Base-by-base conservation (phyloP, 1,140 invertebrate species). In the Diorhabda carinulata region DNA sequence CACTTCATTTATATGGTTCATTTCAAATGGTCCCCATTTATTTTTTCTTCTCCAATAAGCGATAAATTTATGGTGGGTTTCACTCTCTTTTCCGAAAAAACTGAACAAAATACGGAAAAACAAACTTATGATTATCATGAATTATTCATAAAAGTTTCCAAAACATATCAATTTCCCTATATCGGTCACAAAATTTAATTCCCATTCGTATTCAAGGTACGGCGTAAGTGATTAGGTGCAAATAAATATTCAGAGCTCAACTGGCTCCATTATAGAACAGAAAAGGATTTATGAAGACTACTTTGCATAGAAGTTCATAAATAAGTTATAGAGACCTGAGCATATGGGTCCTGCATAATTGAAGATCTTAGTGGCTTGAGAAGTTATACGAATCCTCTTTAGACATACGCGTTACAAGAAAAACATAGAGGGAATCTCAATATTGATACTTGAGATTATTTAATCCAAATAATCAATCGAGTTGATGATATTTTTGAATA, bases 261-360 rank as follows among this genome's bases (percentile, higher is more conserved):
- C 57, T 45, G 8, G 25, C 59, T 71, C 61, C 70, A 71, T 71
- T 68, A 71, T 68, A 62, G 61, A 71, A 62, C 44, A 68, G 70
- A 61, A 71, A 71, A 71, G 70, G 70, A 64, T 71, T 71, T 70
- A 67, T 60, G 70, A 67, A 57, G 70, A 68, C 66, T 63, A 68
- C 66, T 71, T 71, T 71, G 67, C 70, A 68, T 68, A 45, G 66
- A 58, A 61, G 66, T 64, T 60, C 61, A 68, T 71, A 71, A 71
- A 71, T 71, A 71, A 64, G 70, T 71, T 64, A 71, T 71, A 56
- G 57, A 45, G 66, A 61, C 62, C 61, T 71, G 67, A 71, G 61
- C 70, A 71, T 71, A 65, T 71, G 66, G 66, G 61, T n/a, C 58
- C 57, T 71, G 66, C 70, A 71, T 71, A 71, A 71, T 71, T 71